Base-by-base conservation (phyloP, 2,113 vertebrate genomes). In the Triplophysa dalaica region DNA sequence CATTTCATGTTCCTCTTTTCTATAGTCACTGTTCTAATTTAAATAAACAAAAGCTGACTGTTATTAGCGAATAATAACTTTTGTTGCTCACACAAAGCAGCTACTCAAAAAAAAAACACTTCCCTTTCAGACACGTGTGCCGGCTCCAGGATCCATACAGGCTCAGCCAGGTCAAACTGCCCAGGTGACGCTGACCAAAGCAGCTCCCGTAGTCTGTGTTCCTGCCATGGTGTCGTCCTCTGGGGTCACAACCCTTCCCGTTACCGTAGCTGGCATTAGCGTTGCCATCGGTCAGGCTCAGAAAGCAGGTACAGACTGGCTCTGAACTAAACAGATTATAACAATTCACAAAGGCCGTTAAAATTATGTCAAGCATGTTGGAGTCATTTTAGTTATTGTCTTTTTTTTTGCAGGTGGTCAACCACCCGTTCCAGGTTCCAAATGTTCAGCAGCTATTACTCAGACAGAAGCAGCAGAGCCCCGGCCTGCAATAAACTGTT, bases 151-250 rank as follows among this genome's bases (percentile, higher is more conserved):
- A 24, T 91, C 94, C 86, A 93, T 95, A 73, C 94, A 93, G 82
- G 88, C 91, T 26, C 95, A 94, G 78, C 83, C 93, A 8, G 93
- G 92, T 0, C 94, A 94, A 80, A 91, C 94, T 1, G 93, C 95
- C 4, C 96, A 96, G 80, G 94, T 96, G 81, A 94, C 96, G 74
- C 88, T 97, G 86, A 94, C 95, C 33, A 97, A 97, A 81, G 94
- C 95, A 68, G 94, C 95, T 0, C 69, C 83, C 0, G 94, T 96
- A 70, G 94, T 97, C 63, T 95, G 95, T 3, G 92, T 96, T 60
- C 94, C 95, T 1, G 90, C 95, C 10, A 95, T 96, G 61, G 95
- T 95, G 4, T 95, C 95, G 0, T 94, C 95, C 8, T 90, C 94
- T 10, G 94, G 94, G 1, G 95, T 97, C 83, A 96, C 95, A 2